Percentiles rank a stretch among this genome's conserved stretches.
These are phyloP conservation scores for Hyposmocoma kahamanoa DNA, from an alignment of 1,140 invertebrate species.

Conservation along the genomic window DNA sequence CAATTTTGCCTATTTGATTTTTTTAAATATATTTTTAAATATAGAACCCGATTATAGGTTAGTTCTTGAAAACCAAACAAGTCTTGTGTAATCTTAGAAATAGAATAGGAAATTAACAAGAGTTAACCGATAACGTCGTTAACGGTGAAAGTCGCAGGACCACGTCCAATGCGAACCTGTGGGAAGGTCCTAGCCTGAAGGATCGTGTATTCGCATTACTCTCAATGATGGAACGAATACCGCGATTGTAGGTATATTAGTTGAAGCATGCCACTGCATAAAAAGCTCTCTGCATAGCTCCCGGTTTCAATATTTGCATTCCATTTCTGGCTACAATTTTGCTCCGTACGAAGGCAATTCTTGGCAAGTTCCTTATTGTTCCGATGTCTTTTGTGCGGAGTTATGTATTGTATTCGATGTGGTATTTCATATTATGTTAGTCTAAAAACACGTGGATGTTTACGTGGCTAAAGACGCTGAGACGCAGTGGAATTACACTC, in stretches of 20 bases:
- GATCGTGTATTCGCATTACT: background rate
- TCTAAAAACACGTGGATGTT: no score
- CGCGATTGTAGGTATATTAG: slow-evolving; percentile 22
- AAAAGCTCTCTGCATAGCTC: slow-evolving; percentile 48
- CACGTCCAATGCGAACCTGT: no score
- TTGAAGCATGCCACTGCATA: slow-evolving; percentile 51
- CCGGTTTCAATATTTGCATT: slow-evolving; percentile 61
- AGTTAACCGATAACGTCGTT: background rate
- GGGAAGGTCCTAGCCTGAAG: no score
- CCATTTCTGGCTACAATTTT: slow-evolving; percentile 54
- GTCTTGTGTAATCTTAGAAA: background rate
- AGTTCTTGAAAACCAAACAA: background rate
- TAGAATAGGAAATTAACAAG: background rate
- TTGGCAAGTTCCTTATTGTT: slow-evolving; percentile 33
- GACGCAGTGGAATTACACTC: no score
- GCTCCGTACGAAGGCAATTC: slow-evolving; percentile 38
- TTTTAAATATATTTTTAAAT: background rate
- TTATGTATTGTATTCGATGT: slow-evolving; percentile 14
- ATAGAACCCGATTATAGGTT: background rate
- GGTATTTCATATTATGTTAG: no score
- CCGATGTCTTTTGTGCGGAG: slow-evolving; percentile 16
- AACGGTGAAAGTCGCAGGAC: no score
- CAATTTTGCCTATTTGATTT: no score
- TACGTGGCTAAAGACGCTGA: no score
- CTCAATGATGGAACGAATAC: background rate